Percentiles rank a stretch among this genome's conserved stretches.
These are phyloP conservation scores for Sphaerolaimus hirsutus DNA, from an alignment of 2,888 invertebrate species.

Conservation along the genomic window DNA sequence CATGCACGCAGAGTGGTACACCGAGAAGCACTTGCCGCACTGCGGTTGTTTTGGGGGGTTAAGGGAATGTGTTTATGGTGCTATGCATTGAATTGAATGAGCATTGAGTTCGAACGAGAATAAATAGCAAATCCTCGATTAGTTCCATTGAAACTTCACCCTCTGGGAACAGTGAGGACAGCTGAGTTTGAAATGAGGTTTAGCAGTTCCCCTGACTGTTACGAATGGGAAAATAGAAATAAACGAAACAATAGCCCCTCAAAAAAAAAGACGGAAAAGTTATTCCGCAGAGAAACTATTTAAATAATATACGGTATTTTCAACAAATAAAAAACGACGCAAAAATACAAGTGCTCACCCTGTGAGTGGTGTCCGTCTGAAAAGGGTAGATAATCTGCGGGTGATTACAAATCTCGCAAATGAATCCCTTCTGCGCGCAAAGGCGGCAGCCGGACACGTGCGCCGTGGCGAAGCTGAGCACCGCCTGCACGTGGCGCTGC, in stretches of 20 bases:
- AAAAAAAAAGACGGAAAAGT: too few relatives aligned
- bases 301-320: too few relatives aligned
- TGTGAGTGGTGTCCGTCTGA: constrained; percentile 56
- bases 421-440: constrained; percentile 79
- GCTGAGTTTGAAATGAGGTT: too few relatives aligned
- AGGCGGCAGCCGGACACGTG: constrained; percentile 64
- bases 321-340: not conserved
- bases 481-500: constrained; percentile 48
- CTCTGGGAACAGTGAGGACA: too few relatives aligned
- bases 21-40: constrained; percentile 26
- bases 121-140: too few relatives aligned
- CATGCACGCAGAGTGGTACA: constrained; percentile 26
- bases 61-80: too few relatives aligned
- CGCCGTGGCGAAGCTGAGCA: constrained; percentile 52
- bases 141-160: too few relatives aligned
- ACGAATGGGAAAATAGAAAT: not conserved
- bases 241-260: not conserved
- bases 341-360: constrained; percentile 34
- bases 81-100: too few relatives aligned
- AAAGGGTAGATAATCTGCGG: constrained; percentile 78
- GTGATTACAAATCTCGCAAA: constrained; percentile 76
- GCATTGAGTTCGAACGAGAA: too few relatives aligned
- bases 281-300: too few relatives aligned
- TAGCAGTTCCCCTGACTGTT: too few relatives aligned
- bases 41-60: constrained; percentile 18